Conservation (phyloP, 2,797 vertebrate genomes). For the Pteronotus mesoamericanus region DNA sequence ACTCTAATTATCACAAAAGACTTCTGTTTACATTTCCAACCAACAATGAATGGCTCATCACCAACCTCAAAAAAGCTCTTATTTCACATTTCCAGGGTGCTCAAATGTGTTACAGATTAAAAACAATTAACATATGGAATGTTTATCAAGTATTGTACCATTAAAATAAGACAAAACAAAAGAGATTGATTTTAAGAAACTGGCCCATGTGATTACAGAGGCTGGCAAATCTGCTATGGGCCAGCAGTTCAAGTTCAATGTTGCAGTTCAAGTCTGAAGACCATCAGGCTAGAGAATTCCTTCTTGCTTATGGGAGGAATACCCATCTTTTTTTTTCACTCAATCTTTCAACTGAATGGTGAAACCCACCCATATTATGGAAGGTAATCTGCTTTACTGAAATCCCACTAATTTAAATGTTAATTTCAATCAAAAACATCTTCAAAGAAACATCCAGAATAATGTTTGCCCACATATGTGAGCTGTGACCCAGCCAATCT, state of each 20-base stretch:
- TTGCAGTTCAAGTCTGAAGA: background rate
- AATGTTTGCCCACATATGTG: background rate
- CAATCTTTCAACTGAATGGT: background rate
- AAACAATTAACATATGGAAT: background rate
- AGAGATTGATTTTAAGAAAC: background rate
- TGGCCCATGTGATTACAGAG: background rate
- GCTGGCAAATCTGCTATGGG: background rate
- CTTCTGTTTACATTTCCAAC: background rate
- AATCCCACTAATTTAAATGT: background rate
- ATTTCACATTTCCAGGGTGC: background rate
- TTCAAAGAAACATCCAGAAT: background rate
- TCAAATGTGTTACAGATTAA: background rate
- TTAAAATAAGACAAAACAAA: background rate
- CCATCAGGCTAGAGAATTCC: background rate
- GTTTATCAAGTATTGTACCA: background rate
- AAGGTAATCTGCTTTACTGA: background rate
- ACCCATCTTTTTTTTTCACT: background rate
- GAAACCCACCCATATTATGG: background rate
- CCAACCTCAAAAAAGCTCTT: background rate
- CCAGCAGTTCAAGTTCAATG: background rate
- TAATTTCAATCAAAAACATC: background rate
- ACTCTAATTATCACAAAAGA: background rate
- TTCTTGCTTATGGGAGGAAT: background rate
- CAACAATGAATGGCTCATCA: background rate
- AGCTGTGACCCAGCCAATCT: background rate